Evolutionary conservation across 2,888 invertebrate species (phyloP).

Genomic region (Trisateles emortualis): DNA sequence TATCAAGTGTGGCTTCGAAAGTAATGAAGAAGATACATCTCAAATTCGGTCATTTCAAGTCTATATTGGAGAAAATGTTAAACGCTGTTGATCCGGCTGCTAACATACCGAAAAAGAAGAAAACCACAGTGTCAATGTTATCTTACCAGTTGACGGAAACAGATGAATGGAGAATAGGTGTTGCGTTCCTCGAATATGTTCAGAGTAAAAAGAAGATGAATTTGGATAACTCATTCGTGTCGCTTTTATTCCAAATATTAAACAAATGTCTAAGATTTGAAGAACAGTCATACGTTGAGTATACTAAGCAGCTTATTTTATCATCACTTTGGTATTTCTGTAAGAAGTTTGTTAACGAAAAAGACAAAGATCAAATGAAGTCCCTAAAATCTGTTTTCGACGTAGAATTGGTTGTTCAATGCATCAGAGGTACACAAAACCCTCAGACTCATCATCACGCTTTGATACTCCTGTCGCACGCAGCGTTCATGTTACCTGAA

Average conservation of each 20-base stretch:
- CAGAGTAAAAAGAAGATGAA: slow-evolving; percentile 94
- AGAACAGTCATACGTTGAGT: slow-evolving; percentile 94
- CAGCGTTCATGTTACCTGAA: slow-evolving; percentile 92
- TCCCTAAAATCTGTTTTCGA: slow-evolving; percentile 86
- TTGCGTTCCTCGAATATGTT: slow-evolving; percentile 93
- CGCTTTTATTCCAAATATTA: slow-evolving; percentile 92
- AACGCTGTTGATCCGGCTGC: slow-evolving; percentile 76
- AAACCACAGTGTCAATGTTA: slow-evolving; percentile 76
- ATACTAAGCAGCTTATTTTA: slow-evolving; percentile 94
- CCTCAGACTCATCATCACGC: slow-evolving; percentile 99
- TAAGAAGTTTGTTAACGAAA: slow-evolving; percentile 82
- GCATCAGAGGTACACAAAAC: slow-evolving; percentile 95
- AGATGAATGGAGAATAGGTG: slow-evolving; percentile 92
- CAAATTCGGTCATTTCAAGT: slow-evolving; percentile 87
- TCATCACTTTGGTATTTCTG: slow-evolving; percentile 92
- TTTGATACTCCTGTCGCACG: slow-evolving; percentile 92
- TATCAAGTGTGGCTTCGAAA: slow-evolving; percentile 88
- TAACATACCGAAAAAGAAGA: slow-evolving; percentile 72
- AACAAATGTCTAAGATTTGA: slow-evolving; percentile 93
- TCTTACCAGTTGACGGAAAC: slow-evolving; percentile 89
- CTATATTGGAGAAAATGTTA: slow-evolving; percentile 88
- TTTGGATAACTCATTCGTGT: slow-evolving; percentile 89
- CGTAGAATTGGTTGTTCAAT: slow-evolving; percentile 94
- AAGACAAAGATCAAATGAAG: slow-evolving; percentile 73
- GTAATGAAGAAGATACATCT: slow-evolving; percentile 89